Base-by-base conservation (phyloP, 2,113 vertebrate species). In the Toxostoma redivivum region DNA sequence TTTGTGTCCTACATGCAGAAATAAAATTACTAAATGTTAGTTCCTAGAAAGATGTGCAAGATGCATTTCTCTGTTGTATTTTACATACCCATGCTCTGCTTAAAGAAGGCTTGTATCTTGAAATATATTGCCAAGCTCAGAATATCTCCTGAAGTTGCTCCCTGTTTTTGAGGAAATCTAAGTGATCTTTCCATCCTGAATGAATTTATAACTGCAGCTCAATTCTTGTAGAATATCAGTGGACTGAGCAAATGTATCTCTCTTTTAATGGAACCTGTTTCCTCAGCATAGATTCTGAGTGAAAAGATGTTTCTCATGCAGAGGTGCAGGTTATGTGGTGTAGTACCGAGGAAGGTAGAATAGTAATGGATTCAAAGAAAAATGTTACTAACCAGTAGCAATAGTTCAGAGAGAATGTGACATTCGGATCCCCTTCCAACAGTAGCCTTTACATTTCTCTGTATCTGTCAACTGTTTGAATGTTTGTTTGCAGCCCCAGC, bases 401-500 rank as follows among this genome's bases (percentile, higher is more conserved):
- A 7, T n/a, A 78, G 47, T 56, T 78, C 44, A 58, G 86, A 61
- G 69, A 74, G 57, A 53, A 64, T 69, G 64, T 95, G 97, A 77
- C 69, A 66, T 96, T 88, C 50, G 0, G 20, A 74, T 91, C 64
- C 47, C 73, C 60, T 97, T 95, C 81, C 62, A 65, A 81, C 81
- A 83, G 74, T 70, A 96, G 67, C 47, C 62, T 73, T 94, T 93
- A 58, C 25, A 15, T 93, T 95, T 83, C 40, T 89, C 30, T 82
- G 76, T 85, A 56, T 92, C 64, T 95, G 70, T 91, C 90, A 93
- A 50, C 58, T 95, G 47, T 79, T 81, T 92, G 83, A 95, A 84
- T 89, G 64, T 71, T 95, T 91, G 48, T 87, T 91, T n/a, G 87
- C 95, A 91, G 72, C 92, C 82, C 78, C 93, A 81, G 45, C 51